Evolutionary conservation across 2,888 invertebrate genomes (phyloP), one percentile per base, ranked within the genome.

Genomic region (Volucella bombylans): DNA sequence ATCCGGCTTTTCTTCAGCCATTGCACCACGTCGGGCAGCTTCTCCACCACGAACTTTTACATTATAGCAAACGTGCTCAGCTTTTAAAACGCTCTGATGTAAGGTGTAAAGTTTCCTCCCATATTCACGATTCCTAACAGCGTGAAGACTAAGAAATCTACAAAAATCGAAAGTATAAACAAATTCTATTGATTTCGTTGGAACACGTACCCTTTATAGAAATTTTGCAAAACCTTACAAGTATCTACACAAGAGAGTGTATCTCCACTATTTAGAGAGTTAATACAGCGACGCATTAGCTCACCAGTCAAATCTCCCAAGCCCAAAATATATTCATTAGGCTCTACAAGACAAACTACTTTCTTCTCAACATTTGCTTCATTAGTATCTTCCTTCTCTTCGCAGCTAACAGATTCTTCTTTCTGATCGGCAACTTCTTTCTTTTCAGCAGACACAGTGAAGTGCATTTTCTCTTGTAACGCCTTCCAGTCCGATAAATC

Each of bases 301-400:
- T 98, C 98, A 0, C 98, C 98, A 0, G 97, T 97, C 39, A 97
- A 93, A 92, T 98, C 98, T 0, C 96, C 95, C 45, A 98, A 91
- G 0, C 98, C 98, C 50, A 98, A 91, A 89, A 98, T 93, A 62
- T 93, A 94, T 87, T 94, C 94, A 15, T 90, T 89, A 4, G 93
- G 93, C 14, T 93, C 91, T 8, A 94, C 88, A 14, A 89, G 49
- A 1, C 82, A 86, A 10, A 12, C 3, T 2, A 86, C 18, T 0
- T 54, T 68, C 9, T 54, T 79, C 45, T 83, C 78, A 2, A 45
- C 12, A 2, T 12, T 55, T 31, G 31, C 6, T n/a, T 43, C 31
- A 50, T 1, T 9, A 6, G 8, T 43, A 0, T 54, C 69, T 1
- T 85, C 50, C 68, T 80, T 78, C 14, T 6, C 15, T 31, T 4